Evolutionary conservation across 2,113 vertebrate genomes (phyloP), one percentile per base, ranked within the genome.

Genomic region (Leiothrix lutea): DNA sequence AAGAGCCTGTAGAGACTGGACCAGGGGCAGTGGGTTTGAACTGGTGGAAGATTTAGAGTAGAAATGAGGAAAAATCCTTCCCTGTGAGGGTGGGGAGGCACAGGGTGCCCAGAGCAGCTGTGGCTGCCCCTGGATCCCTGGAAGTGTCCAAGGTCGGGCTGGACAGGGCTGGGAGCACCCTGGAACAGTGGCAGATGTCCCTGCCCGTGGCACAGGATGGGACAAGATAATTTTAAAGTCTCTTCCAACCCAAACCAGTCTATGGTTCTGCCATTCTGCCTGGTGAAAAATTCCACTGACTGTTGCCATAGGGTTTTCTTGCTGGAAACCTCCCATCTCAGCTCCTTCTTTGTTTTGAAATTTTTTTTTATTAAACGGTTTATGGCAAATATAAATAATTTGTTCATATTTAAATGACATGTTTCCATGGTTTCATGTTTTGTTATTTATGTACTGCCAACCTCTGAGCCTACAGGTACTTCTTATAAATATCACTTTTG

Each of bases 351-450:
- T 58, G 19, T 21, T 86, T 35, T 44, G 14, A 38, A 3, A 33
- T 14, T 25, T 24, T 80, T 88, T 80, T 67, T 21, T 24, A 45
- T 64, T 40, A 48, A 53, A 67, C 62, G 22, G 48, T 71, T 74
- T 84, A 24, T 0, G 1, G 65, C 40, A 67, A 79, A 84, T 71
- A n/a, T 60, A 88, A 94, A 42, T 47, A n/a, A 44, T 73, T 66
- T 24, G 4, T 86, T 84, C 11, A 28, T 73, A 74, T 86, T 80
- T 62, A 78, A 88, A 47, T 51, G 3, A 14, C 14, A 23, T 3
- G 48, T 96, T 94, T 74, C 83, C 60, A 88, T 88, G 88, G 80
- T 70, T 92, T 73, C 40, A 1, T 90, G 23, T 56, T 56, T 73
- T 67, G 33, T 42, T 69, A 28, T 82, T 42, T 73, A 36, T 48